phyloP scores from a whole-genome alignment of 1,140 invertebrate species.

The Colletes gigas region DNA sequence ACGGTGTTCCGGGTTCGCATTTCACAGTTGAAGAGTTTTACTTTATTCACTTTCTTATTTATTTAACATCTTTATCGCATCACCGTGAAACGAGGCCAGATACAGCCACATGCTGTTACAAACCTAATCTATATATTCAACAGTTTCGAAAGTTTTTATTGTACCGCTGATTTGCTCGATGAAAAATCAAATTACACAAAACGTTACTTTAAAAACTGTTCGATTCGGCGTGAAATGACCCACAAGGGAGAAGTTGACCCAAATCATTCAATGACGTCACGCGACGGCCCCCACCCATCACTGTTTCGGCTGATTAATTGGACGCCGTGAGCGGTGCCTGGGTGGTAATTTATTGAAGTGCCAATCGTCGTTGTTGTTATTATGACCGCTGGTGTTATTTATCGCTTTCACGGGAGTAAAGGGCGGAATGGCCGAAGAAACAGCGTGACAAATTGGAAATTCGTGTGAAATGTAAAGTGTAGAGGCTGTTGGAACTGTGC shows the following conservation, averaged over 20 bases:
- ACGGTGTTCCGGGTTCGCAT: background rate
- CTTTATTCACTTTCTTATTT: too few species aligned
- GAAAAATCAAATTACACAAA: too few species aligned
- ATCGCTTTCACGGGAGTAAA: background rate
- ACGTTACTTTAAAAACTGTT: too few species aligned
- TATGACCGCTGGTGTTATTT: conserved; percentile 8
- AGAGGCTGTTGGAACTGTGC: background rate
- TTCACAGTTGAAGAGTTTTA: too few species aligned
- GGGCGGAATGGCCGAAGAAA: background rate
- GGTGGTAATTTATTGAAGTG: conserved; percentile 27
- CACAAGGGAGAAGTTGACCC: background rate
- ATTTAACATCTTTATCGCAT: too few species aligned
- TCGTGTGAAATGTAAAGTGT: background rate
- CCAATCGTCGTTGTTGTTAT: conserved; percentile 22
- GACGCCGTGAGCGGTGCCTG: conserved; percentile 1
- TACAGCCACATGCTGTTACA: too few species aligned
- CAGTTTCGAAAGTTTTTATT: too few species aligned
- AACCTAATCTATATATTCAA: too few species aligned
- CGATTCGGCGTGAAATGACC: background rate
- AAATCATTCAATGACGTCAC: conserved; percentile 16
- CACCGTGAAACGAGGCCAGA: too few species aligned
- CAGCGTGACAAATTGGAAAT: conserved; percentile 16
- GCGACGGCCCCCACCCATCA: background rate
- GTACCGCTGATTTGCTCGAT: too few species aligned
- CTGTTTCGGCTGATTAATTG: conserved; percentile 28